These are phyloP conservation scores for Pyrgus malvae DNA, from an alignment of 2,888 invertebrate species.

Conservation along the genomic window DNA sequence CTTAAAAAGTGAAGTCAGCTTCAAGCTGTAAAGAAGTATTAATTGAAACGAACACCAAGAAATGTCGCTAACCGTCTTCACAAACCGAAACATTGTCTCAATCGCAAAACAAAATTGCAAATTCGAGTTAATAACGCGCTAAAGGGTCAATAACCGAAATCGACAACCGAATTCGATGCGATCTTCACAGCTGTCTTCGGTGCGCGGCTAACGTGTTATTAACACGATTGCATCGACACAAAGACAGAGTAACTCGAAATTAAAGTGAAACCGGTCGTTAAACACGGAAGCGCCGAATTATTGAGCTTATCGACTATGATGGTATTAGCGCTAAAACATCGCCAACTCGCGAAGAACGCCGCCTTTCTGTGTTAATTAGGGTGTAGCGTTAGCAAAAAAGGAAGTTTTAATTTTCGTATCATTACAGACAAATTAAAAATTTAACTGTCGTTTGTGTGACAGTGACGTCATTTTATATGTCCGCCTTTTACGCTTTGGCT, in stretches of 20 bases:
- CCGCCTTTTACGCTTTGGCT: no score
- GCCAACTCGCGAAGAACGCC: constrained; percentile 55
- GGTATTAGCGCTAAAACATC: constrained; percentile 51
- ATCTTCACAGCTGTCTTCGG: constrained; percentile 15
- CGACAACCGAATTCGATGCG: constrained; percentile 9
- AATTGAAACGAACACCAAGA: no score
- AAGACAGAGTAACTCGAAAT: constrained; percentile 7
- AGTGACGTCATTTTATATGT: no score
- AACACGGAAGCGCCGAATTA: constrained; percentile 18
- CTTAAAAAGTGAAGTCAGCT: no score
- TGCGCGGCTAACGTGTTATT: constrained; percentile 10
- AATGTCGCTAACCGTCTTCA: no score
- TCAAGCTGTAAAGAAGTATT: no score
- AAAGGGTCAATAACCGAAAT: constrained; percentile 17
- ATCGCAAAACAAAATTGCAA: no score
- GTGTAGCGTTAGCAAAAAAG: constrained; percentile 6
- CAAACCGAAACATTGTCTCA: no score
- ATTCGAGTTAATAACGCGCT: constrained; percentile 3
- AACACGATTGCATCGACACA: constrained; percentile 18
- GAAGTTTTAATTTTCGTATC: no score
- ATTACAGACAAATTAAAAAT: no score
- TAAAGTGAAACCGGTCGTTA: constrained; percentile 4
- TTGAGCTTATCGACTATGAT: constrained; percentile 21
- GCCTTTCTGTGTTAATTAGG: constrained; percentile 16
- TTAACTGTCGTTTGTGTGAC: no score